A percentile compares a stretch with the other conserved stretches of the same genome.
Evolutionary conservation across 2,797 vertebrate species (phyloP).

Genomic region (Antennarius maculatus): DNA sequence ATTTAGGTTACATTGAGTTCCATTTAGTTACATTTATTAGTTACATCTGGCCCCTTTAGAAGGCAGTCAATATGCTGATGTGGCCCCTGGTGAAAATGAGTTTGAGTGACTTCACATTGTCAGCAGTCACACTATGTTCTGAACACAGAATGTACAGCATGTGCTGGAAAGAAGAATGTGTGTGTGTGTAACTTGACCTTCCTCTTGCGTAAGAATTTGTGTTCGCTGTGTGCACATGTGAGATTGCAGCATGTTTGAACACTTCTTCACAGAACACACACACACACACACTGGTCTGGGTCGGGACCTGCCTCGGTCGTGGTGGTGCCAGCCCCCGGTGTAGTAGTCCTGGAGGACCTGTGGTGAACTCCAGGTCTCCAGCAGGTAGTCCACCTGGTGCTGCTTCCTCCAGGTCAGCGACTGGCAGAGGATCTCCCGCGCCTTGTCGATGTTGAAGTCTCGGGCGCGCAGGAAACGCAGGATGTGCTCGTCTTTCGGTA

Average conservation of each 20-base stretch:
- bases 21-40: too few relatives aligned
- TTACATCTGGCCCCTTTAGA: too few relatives aligned
- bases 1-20: too few relatives aligned
- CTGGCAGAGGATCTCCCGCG: slow-evolving; percentile 93
- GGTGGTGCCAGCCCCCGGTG: slow-evolving; percentile 97
- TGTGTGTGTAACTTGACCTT: not conserved
- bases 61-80: too few relatives aligned
- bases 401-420: slow-evolving; percentile 96
- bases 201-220: not conserved
- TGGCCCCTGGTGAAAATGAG: too few relatives aligned
- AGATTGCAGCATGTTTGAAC: not conserved
- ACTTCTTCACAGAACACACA: not conserved
- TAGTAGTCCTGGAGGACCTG: slow-evolving; percentile 95
- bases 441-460: slow-evolving; percentile 96
- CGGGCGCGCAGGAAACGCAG: slow-evolving; percentile 92
- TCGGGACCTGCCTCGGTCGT: slow-evolving; percentile 80
- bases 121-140: slow-evolving; percentile 14
- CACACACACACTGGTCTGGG: not conserved
- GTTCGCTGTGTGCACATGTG: not conserved
- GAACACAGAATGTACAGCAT: slow-evolving; percentile 12
- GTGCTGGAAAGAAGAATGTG: not conserved
- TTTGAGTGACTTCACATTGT: slow-evolving; percentile 1
- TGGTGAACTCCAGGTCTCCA: slow-evolving; percentile 94
- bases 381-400: slow-evolving; percentile 95
- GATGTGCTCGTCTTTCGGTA: slow-evolving; percentile 97